Conservation (phyloP, 35 echinoderm and acorn worm genomes). For the Anneissia japonica region DNA sequence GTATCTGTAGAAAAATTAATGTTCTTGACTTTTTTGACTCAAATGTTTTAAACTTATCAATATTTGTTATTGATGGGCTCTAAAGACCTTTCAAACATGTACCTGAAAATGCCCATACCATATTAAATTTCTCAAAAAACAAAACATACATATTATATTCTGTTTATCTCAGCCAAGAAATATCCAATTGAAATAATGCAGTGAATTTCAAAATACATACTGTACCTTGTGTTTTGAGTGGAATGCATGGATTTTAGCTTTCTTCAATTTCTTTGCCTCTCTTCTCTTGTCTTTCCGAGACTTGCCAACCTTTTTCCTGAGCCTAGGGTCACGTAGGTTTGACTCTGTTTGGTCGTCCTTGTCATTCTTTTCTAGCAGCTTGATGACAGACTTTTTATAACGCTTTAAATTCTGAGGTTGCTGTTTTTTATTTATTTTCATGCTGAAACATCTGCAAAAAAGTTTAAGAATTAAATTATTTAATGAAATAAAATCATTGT, state of each 20-base stretch:
- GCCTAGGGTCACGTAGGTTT: neutral
- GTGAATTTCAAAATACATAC: too few relatives aligned
- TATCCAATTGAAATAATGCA: too few relatives aligned
- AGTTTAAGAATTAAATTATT: neutral
- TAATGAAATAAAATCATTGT: too few relatives aligned
- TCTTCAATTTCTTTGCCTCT: conserved; percentile 52
- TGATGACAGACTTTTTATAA: neutral
- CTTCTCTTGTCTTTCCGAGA: conserved; percentile 58
- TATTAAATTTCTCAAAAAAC: too few relatives aligned
- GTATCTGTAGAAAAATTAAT: neutral
- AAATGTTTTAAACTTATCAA: too few relatives aligned
- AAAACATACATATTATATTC: too few relatives aligned
- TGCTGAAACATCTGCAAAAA: neutral
- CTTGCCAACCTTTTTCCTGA: neutral
- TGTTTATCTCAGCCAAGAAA: neutral
- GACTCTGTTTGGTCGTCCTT: neutral
- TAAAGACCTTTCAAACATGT: too few relatives aligned
- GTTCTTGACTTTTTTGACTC: too few relatives aligned
- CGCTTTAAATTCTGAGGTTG: neutral
- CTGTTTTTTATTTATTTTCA: conserved; percentile 6
- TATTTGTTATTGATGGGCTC: too few relatives aligned
- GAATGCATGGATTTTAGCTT: conserved; percentile 46
- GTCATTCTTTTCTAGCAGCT: conserved; percentile 7
- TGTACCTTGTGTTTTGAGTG: conserved; percentile 13
- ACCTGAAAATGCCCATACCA: too few relatives aligned